Conservation (phyloP, 2,888 invertebrate genomes). For the Nephrotoma guestfalica region DNA sequence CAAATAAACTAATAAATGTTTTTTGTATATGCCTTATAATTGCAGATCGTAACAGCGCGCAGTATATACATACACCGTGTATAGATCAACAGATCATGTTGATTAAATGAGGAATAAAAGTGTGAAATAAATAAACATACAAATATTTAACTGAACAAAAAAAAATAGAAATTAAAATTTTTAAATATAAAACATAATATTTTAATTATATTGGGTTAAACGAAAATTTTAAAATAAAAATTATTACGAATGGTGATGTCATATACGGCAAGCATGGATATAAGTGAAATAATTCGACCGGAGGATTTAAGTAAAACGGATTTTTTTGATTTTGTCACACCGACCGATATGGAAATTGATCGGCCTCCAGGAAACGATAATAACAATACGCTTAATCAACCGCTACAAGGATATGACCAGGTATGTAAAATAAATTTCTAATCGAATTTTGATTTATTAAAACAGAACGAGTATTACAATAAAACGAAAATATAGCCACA, state of each 20-base stretch:
- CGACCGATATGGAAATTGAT: conserved; percentile 46
- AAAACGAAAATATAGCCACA: background rate
- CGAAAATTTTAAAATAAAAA: background rate
- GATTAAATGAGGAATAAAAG: background rate
- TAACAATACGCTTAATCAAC: conserved; percentile 23
- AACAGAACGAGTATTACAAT: background rate
- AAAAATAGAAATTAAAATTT: background rate
- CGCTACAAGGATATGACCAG: conserved; percentile 31
- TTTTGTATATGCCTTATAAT: background rate
- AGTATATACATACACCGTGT: background rate
- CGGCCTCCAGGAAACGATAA: conserved; percentile 18
- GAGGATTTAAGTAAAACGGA: conserved; percentile 76
- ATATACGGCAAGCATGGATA: conserved; percentile 50
- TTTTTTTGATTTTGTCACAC: conserved; percentile 79
- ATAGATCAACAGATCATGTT: background rate
- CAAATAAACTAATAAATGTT: background rate
- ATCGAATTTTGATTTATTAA: background rate
- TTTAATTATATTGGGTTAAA: background rate
- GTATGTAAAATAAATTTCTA: conserved; percentile 15
- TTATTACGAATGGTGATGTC: conserved; percentile 19
- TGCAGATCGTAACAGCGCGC: background rate
- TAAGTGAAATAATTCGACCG: conserved; percentile 63
- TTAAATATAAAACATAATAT: background rate
- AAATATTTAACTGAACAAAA: background rate
- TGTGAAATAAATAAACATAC: background rate